These are phyloP conservation scores for Biston betularia DNA, from an alignment of 2,888 invertebrate species.

Conservation along the genomic window DNA sequence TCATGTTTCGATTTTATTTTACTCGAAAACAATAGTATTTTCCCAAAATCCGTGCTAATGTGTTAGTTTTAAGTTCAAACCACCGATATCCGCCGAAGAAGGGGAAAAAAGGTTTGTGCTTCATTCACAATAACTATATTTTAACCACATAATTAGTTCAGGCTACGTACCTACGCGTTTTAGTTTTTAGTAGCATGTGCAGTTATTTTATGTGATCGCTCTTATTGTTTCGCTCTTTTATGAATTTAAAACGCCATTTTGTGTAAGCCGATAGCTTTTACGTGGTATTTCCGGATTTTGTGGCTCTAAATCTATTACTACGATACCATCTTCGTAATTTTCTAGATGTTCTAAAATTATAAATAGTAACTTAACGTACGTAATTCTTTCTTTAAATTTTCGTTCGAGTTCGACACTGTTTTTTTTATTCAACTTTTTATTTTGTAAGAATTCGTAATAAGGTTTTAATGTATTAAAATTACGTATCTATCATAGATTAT, in stretches of 20 bases:
- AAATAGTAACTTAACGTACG: constrained; percentile 31
- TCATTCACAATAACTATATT: constrained; percentile 69
- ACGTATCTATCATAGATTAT: constrained; percentile 12
- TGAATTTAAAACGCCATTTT: constrained; percentile 77
- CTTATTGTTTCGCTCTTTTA: constrained; percentile 74
- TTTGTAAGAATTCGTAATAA: constrained; percentile 6
- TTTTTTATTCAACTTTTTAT: constrained; percentile 3
- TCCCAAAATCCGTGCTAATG: constrained; percentile 53
- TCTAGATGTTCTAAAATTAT: constrained; percentile 24
- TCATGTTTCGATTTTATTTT: constrained; percentile 74
- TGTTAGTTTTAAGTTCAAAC: constrained; percentile 49
- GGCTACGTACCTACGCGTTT: constrained; percentile 64
- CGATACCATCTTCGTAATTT: constrained; percentile 17
- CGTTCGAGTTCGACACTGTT: constrained; percentile 9
- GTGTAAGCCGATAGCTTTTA: constrained; percentile 51
- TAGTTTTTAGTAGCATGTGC: constrained; percentile 75
- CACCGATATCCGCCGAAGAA: constrained; percentile 48
- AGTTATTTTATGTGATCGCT: constrained; percentile 76
- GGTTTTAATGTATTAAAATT: not conserved
- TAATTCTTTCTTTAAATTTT: constrained; percentile 10
- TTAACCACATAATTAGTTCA: constrained; percentile 72
- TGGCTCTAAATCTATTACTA: constrained; percentile 10
- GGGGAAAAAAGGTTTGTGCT: constrained; percentile 66
- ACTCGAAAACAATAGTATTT: constrained; percentile 63
- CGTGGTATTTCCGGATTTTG: constrained; percentile 45